A percentile compares a stretch with the other conserved stretches of the same genome.
phyloP scores from a whole-genome alignment of 2,113 vertebrate genomes.

The Malurus alboscapulatus region DNA sequence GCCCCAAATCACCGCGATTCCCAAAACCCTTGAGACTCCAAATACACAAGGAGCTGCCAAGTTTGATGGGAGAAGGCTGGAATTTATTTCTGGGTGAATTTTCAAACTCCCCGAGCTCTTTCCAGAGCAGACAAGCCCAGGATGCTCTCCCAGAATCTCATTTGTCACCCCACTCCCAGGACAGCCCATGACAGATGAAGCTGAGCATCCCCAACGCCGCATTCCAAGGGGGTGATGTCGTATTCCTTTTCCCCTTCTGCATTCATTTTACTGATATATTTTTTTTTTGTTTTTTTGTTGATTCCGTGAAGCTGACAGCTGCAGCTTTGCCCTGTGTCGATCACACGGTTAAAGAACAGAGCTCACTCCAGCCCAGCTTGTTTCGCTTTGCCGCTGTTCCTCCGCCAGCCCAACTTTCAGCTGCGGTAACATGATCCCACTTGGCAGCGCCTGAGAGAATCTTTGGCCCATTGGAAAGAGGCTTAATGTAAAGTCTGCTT shows the following conservation, averaged over 20 bases:
- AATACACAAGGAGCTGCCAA: accelerated
- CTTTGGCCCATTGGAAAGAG: constrained; percentile 45
- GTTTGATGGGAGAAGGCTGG: not conserved
- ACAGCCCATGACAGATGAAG: not conserved
- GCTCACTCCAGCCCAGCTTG: constrained; percentile 60
- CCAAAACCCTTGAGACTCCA: not conserved
- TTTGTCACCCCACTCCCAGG: not conserved
- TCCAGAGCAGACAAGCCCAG: not conserved
- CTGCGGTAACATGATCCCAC: constrained; percentile 61
- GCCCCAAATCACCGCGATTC: accelerated
- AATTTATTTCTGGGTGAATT: not conserved
- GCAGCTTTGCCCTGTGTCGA: constrained; percentile 21
- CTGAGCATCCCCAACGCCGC: constrained; percentile 9
- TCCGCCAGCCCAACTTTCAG: constrained; percentile 48
- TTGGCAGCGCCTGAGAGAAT: constrained; percentile 61
- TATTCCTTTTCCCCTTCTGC: not conserved
- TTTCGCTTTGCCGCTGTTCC: constrained; percentile 61
- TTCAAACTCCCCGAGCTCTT: not conserved
- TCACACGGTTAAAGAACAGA: constrained; percentile 32
- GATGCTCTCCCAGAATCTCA: not conserved
- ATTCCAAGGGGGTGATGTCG: constrained; percentile 30
- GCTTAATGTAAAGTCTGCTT: constrained; percentile 57
- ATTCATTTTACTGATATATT: not conserved
- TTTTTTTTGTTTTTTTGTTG: not conserved
- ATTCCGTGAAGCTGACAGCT: constrained; percentile 40